Conservation (phyloP, 2,888 invertebrate genomes). For the Drosophila siamana region DNA sequence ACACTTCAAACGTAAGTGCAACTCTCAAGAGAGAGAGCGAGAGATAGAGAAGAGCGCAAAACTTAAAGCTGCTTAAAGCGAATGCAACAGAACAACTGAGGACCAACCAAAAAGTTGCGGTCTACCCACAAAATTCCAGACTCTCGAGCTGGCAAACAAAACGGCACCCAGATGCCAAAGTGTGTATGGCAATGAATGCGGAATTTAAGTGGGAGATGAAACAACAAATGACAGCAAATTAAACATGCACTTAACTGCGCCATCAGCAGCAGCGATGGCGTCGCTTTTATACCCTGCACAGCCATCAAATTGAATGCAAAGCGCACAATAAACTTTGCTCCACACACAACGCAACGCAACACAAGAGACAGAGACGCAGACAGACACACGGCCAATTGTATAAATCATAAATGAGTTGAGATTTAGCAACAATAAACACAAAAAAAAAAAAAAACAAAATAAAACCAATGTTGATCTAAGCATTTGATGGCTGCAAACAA, state of each 20-base stretch:
- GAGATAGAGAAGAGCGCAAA: neutral
- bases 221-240: slow-evolving; percentile 24
- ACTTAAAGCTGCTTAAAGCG: slow-evolving; percentile 4
- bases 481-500: neutral
- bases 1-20: neutral
- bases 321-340: neutral
- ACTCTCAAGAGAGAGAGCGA: neutral
- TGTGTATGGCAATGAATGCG: neutral
- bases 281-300: neutral
- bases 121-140: slow-evolving; percentile 1
- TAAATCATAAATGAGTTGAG: neutral
- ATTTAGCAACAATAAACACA: too few relatives aligned
- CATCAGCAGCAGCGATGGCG: slow-evolving; percentile 7
- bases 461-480: neutral
- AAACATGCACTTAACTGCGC: slow-evolving; percentile 31
- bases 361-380: too few relatives aligned
- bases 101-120: slow-evolving; percentile 9
- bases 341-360: too few relatives aligned
- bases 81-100: too few relatives aligned
- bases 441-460: too few relatives aligned
- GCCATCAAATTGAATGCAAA: neutral
- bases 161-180: slow-evolving; percentile 2
- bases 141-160: neutral
- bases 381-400: slow-evolving; percentile 5
- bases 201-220: neutral